Percentiles rank a stretch among this genome's conserved stretches.
These are phyloP conservation scores for Pseudopodoces humilis DNA, from an alignment of 2,113 vertebrate species.

Conservation along the genomic window DNA sequence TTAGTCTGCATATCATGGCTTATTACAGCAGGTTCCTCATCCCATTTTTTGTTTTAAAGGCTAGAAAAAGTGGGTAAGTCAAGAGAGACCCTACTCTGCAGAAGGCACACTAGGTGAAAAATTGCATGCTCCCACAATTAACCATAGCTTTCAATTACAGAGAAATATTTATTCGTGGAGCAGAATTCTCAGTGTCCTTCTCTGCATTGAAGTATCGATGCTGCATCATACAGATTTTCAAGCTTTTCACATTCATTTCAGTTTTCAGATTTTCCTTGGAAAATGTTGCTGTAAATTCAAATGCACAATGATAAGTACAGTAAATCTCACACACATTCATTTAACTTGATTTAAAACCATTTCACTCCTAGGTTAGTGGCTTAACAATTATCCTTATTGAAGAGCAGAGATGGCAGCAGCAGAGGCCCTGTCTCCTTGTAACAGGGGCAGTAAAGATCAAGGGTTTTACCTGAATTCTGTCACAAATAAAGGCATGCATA, in stretches of 20 bases:
- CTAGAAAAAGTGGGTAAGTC: not conserved
- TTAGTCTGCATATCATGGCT: not conserved
- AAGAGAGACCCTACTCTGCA: not conserved
- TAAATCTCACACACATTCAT: not conserved
- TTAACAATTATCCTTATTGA: not conserved
- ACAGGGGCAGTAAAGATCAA: not conserved
- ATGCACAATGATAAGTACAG: rapidly evolving
- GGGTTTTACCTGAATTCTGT: not conserved
- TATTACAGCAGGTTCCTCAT: not conserved
- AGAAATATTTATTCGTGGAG: not conserved
- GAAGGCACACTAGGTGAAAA: not conserved
- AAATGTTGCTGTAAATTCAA: not conserved
- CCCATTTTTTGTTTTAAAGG: not conserved
- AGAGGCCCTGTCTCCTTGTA: not conserved
- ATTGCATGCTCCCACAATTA: not conserved
- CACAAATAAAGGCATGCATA: not conserved
- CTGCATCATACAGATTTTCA: not conserved
- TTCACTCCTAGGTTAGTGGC: not conserved
- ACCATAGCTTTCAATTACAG: not conserved
- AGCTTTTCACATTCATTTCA: not conserved
- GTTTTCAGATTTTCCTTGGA: no score
- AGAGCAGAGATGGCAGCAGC: not conserved
- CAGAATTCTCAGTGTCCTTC: not conserved
- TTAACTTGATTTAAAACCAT: not conserved
- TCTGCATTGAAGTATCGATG: not conserved